Conservation (phyloP, 1,140 invertebrate species). For the Conus ventricosus region DNA sequence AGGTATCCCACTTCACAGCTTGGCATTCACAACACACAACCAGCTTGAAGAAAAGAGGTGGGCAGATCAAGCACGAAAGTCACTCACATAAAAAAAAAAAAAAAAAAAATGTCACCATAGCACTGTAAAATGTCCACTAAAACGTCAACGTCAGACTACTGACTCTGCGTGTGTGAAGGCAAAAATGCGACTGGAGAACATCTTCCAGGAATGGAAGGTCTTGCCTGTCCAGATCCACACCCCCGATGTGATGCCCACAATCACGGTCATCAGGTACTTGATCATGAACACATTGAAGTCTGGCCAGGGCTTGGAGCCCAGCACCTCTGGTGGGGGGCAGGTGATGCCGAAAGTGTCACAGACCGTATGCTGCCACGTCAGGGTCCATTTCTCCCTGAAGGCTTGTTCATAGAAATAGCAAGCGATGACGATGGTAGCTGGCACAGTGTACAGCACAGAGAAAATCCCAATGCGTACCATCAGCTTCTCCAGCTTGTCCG, state of each 20-base stretch:
- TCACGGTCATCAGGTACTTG: conserved; percentile 97
- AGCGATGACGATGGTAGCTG: conserved; percentile 93
- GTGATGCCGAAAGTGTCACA: conserved; percentile 55
- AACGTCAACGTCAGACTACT: conserved; percentile 31
- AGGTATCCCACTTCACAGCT: not conserved
- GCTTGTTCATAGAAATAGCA: conserved; percentile 95
- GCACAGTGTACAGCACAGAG: conserved; percentile 95
- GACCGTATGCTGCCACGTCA: conserved; percentile 65
- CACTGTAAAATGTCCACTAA: not conserved
- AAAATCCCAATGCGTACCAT: conserved; percentile 99
- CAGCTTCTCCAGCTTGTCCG: conserved; percentile 96
- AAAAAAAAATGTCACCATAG: not conserved
- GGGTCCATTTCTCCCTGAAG: conserved; percentile 89
- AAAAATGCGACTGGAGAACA: conserved; percentile 78
- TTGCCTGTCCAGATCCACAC: conserved; percentile 99
- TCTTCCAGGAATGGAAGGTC: conserved; percentile 94
- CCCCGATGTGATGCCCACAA: conserved; percentile 97
- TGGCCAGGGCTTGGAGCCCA: conserved; percentile 60
- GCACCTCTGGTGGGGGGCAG: conserved; percentile 44
- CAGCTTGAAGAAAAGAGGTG: not conserved
- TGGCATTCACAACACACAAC: not conserved
- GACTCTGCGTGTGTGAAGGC: conserved; percentile 34
- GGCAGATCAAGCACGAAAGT: not conserved
- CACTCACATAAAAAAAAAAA: not conserved
- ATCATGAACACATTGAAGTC: conserved; percentile 88